Conservation (phyloP, 2,797 vertebrate species). For the Vireo griseus region DNA sequence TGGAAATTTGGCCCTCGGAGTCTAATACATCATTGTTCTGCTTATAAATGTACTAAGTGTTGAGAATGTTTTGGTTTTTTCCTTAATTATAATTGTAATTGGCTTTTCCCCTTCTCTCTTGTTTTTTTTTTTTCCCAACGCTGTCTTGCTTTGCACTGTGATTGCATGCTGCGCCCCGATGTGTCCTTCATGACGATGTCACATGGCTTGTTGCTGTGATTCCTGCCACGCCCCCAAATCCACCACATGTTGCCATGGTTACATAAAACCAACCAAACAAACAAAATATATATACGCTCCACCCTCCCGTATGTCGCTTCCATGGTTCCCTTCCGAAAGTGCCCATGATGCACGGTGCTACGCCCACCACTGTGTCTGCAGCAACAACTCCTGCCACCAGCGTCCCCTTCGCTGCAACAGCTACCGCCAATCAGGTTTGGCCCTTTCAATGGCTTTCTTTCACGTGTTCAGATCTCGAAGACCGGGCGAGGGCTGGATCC, state of each 20-base stretch:
- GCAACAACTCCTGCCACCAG: constrained; percentile 94
- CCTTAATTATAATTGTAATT: constrained; percentile 82
- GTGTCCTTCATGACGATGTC: constrained; percentile 87
- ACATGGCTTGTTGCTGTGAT: constrained; percentile 91
- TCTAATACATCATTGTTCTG: constrained; percentile 73
- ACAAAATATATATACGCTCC: constrained; percentile 70
- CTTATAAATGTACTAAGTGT: constrained; percentile 78
- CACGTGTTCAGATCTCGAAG: constrained; percentile 77
- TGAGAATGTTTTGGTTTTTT: constrained; percentile 78
- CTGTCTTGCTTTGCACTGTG: constrained; percentile 82
- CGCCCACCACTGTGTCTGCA: constrained; percentile 97
- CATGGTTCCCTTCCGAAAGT: constrained; percentile 95
- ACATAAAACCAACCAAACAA: constrained; percentile 59
- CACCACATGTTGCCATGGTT: constrained; percentile 87
- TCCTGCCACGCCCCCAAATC: constrained; percentile 82
- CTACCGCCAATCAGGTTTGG: constrained; percentile 98
- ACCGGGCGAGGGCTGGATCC: constrained; percentile 23
- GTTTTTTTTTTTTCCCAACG: constrained; percentile 68
- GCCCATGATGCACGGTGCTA: constrained; percentile 99
- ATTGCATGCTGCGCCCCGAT: constrained; percentile 88
- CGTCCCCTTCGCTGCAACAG: constrained; percentile 95
- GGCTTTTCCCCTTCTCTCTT: constrained; percentile 80
- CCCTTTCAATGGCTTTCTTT: constrained; percentile 89
- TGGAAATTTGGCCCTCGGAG: constrained; percentile 64
- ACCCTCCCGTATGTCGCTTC: constrained; percentile 89